Evolutionary conservation across 2,113 vertebrate species (phyloP).

Genomic region (Colius striatus): DNA sequence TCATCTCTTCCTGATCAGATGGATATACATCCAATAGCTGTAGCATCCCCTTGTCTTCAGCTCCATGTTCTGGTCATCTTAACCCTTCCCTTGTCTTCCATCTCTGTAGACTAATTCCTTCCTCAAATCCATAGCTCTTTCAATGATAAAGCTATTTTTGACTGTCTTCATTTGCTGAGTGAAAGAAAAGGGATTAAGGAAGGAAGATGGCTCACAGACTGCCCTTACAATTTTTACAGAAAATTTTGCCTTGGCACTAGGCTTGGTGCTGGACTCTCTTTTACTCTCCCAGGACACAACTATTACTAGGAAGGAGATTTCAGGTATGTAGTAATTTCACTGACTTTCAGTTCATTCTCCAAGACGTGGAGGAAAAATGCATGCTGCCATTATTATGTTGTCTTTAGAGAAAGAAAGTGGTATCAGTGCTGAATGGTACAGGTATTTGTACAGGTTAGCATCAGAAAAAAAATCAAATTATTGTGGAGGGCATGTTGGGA

Average conservation of each 20-base stretch:
- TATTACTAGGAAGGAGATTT: background rate
- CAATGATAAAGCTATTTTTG: background rate
- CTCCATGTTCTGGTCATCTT: background rate
- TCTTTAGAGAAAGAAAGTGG: background rate
- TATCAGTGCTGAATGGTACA: background rate
- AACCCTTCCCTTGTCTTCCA: background rate
- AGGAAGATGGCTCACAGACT: background rate
- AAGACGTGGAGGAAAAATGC: background rate
- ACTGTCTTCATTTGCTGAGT: background rate
- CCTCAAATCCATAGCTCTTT: fast-evolving
- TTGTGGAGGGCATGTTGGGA: background rate
- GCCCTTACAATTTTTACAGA: background rate
- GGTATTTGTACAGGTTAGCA: background rate
- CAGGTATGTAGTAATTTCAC: background rate
- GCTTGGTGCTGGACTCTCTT: background rate
- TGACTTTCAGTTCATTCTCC: background rate
- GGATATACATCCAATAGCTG: background rate
- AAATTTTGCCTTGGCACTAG: background rate
- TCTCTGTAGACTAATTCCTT: background rate
- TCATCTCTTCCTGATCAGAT: background rate
- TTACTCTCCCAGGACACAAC: background rate
- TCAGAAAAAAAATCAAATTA: background rate
- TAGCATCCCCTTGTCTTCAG: background rate
- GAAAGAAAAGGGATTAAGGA: background rate
- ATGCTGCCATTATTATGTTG: background rate